Conservation (phyloP, 1,140 invertebrate genomes). For the Leucophenga varia region DNA sequence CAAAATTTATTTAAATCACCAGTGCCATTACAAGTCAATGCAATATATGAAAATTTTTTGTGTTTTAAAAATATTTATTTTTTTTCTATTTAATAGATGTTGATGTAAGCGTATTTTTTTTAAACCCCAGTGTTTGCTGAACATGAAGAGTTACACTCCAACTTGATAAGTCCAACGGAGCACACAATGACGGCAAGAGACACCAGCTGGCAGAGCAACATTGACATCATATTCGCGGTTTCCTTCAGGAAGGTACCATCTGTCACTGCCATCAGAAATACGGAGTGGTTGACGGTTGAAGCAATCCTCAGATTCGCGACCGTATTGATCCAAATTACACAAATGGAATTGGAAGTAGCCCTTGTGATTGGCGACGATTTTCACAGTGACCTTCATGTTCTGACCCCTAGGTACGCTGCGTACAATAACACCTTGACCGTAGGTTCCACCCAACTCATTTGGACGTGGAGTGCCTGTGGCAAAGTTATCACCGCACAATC, state of each 20-base stretch:
- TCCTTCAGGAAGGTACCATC: constrained; percentile 29
- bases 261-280: constrained; percentile 57
- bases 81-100: no score
- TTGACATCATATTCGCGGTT: constrained; percentile 48
- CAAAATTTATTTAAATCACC: no score
- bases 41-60: no score
- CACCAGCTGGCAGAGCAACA: constrained; percentile 58
- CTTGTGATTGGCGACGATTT: constrained; percentile 61
- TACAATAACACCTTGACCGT: constrained; percentile 60
- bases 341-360: constrained; percentile 63
- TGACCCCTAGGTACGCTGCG: constrained; percentile 55
- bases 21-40: no score
- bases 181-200: constrained; percentile 67
- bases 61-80: no score
- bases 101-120: no score
- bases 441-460: constrained; percentile 66
- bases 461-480: constrained; percentile 58
- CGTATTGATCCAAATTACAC: constrained; percentile 57
- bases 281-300: constrained; percentile 59
- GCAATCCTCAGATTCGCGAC: constrained; percentile 63
- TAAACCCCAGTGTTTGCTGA: no score
- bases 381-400: constrained; percentile 51
- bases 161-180: constrained; percentile 69
- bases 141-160: constrained; percentile 20
- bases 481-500: constrained; percentile 64